Base-by-base conservation (phyloP, 2,888 invertebrate species). In the Tinea semifulvella region DNA sequence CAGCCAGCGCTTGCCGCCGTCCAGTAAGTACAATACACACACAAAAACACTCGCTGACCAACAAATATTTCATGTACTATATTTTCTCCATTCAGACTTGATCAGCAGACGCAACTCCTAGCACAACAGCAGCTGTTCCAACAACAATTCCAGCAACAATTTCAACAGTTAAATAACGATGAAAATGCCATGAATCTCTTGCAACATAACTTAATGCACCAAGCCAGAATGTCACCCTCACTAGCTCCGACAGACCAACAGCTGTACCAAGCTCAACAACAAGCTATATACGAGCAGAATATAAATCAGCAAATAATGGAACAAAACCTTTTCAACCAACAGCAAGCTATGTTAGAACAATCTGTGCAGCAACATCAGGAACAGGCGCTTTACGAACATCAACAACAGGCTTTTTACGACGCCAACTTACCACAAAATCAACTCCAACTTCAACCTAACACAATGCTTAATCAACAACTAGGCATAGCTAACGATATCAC, bases 111-210 rank as follows among this genome's bases (percentile, higher is more conserved):
- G 3, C 77, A 79, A 48, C 57, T 76, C 19, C 59, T 77, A 19
- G 80, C 80, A 56, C 72, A 75, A 2, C 79, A 82, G 47, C 80
- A 81, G 49, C 75, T 75, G 46, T 62, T 72, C 1, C 60, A 83
- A 6, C 85, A 86, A 50, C 84, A 84, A 47, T 70, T 84, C 54
- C 75, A 83, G 49, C 84, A 84, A 53, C n/a, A n/a, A n/a, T n/a
- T n/a, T n/a, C 82, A 84, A 53, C 79, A 81, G 48, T 75, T 73
- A 7, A 68, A 71, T 52, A 74, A 69, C 49, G 77, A 77, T 46
- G 80, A 82, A 51, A 73, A 82, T 40, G 75, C 82, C 31, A 79
- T 86, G 65, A 84, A 85, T 56, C 74, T 84, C 48, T 68, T 85
- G 26, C 85, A 85, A 49, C 84, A 85, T 51, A 84, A 84, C 52